These are phyloP conservation scores for Anser brachyrhynchus DNA, from an alignment of 2,113 vertebrate genomes.

Conservation along the genomic window DNA sequence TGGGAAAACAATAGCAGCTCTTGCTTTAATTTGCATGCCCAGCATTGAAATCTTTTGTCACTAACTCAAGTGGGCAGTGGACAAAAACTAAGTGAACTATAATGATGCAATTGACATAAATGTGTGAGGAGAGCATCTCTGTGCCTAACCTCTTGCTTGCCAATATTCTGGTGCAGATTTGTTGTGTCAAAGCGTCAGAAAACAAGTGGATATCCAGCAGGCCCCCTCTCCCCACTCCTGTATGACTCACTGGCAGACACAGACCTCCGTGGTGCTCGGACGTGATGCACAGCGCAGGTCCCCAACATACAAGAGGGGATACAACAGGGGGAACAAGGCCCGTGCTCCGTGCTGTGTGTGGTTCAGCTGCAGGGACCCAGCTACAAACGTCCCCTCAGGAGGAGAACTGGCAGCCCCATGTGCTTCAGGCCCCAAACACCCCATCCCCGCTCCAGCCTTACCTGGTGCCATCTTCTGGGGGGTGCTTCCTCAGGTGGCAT, in stretches of 20 bases:
- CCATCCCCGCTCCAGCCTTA: background rate
- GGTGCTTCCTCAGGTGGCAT: background rate
- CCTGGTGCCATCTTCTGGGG: background rate
- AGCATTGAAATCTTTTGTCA: slow-evolving; percentile 36
- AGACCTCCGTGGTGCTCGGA: background rate
- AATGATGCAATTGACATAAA: slow-evolving; percentile 2
- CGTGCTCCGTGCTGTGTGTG: accelerated
- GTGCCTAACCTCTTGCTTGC: background rate
- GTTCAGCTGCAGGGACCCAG: background rate
- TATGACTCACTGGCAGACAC: background rate
- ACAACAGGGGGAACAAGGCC: background rate
- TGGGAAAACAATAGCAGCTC: slow-evolving; percentile 48
- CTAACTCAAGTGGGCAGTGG: slow-evolving; percentile 30
- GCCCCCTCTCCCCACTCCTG: background rate
- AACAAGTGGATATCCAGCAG: background rate
- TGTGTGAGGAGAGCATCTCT: background rate
- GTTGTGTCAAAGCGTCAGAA: background rate
- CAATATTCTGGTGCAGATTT: background rate
- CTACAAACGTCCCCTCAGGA: background rate
- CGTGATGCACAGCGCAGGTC: background rate
- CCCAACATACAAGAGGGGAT: background rate
- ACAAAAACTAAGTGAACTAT: slow-evolving; percentile 20
- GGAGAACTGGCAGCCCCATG: accelerated
- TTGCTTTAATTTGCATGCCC: slow-evolving; percentile 43
- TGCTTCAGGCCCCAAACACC: background rate